Percentiles rank a stretch among this genome's conserved stretches.
Conservation (phyloP, 2,888 invertebrate species). For the Automeris io region DNA sequence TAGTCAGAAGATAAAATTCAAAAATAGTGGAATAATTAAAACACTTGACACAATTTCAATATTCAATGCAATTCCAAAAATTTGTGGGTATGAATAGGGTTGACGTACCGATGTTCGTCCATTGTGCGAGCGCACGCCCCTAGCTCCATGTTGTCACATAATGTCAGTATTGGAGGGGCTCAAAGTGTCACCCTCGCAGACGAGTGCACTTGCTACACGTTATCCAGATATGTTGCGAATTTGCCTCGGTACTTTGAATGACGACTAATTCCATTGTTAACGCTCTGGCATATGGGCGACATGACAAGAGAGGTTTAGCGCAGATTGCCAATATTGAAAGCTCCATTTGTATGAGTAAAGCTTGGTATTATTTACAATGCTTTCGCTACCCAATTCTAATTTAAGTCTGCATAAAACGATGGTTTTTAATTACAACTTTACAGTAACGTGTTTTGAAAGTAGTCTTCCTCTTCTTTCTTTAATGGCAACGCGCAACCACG, state of each 20-base stretch:
- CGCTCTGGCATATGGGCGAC: conserved; percentile 63
- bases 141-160: conserved; percentile 61
- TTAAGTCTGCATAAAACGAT: too few species aligned
- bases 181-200: conserved; percentile 67
- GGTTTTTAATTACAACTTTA: too few species aligned
- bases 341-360: conserved; percentile 15
- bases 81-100: conserved; percentile 42
- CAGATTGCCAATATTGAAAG: conserved; percentile 38
- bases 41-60: conserved; percentile 11
- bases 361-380: conserved; percentile 17
- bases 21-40: too few species aligned
- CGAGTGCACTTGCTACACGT: conserved; percentile 68
- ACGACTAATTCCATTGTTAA: conserved; percentile 74
- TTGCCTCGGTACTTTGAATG: conserved; percentile 68
- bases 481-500: too few species aligned
- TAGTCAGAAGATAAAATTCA: too few species aligned
- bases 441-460: too few species aligned
- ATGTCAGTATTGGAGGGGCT: conserved; percentile 71
- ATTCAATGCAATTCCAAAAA: conserved; percentile 15
- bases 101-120: conserved; percentile 53
- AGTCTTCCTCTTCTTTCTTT: too few species aligned
- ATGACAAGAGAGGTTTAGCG: conserved; percentile 52
- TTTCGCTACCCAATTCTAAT: conserved; percentile 10
- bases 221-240: conserved; percentile 64
- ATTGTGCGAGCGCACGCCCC: conserved; percentile 58